Evolutionary conservation across 2,888 invertebrate species (phyloP).

Genomic region (Nomada fucata): DNA sequence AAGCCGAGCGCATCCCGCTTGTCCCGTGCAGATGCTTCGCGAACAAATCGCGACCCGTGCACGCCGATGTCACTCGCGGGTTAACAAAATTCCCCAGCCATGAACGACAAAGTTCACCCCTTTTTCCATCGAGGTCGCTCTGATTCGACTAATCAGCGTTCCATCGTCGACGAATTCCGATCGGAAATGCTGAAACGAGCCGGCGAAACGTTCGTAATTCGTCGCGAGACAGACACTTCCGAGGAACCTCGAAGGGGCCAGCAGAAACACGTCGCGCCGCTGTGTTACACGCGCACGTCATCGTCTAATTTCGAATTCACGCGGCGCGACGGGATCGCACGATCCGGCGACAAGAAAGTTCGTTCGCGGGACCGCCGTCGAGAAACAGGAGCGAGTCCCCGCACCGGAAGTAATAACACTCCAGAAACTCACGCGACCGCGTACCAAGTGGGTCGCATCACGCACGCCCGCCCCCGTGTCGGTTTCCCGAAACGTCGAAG

Average conservation of each 20-base stretch:
- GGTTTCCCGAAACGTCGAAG: conserved; percentile 11
- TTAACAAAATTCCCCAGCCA: conserved; percentile 9
- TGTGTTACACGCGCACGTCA: conserved; percentile 12
- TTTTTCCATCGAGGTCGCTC: no score
- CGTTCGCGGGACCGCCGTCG: conserved; percentile 28
- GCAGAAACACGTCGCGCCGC: not conserved
- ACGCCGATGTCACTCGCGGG: conserved; percentile 2
- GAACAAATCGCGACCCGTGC: not conserved
- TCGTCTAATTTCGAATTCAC: conserved; percentile 51
- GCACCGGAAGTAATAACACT: conserved; percentile 63
- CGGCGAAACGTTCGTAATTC: not conserved
- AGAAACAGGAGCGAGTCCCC: conserved; percentile 24
- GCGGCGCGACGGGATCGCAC: conserved; percentile 15
- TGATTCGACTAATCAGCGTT: no score
- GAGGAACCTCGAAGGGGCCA: not conserved
- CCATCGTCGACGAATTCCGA: no score
- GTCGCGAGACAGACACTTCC: conserved; percentile 6
- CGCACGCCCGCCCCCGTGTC: conserved; percentile 2
- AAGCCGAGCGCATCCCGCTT: not conserved
- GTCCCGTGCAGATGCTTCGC: not conserved
- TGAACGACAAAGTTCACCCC: not conserved
- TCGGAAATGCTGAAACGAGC: no score
- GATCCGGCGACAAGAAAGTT: conserved; percentile 43
- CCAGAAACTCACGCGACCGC: conserved; percentile 34
- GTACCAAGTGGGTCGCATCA: conserved; percentile 7